Percentiles rank a stretch among this genome's conserved stretches.
These are phyloP conservation scores for Salticus scenicus DNA, from an alignment of 2,888 invertebrate genomes.

Conservation along the genomic window DNA sequence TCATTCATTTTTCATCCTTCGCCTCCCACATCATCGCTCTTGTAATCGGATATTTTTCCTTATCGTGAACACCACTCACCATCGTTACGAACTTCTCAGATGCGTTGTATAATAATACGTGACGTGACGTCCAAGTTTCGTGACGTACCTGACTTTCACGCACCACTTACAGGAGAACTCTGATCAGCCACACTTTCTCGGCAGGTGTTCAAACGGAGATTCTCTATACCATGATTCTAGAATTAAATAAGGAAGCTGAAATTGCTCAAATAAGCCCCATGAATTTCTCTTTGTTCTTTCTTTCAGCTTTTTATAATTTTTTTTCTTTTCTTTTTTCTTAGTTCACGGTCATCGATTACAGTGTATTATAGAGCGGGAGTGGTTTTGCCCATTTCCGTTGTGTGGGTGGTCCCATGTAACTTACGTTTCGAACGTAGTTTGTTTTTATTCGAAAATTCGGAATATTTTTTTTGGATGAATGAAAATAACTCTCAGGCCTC, in stretches of 20 bases:
- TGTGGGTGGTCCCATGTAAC: not conserved
- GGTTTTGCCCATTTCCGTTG: conserved; percentile 5
- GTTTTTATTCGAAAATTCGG: not conserved
- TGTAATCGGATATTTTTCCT: conserved; percentile 9
- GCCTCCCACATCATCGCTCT: not conserved
- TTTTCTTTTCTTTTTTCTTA: not conserved
- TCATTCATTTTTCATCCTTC: not conserved
- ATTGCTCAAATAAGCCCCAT: not conserved
- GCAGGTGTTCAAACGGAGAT: conserved; percentile 13
- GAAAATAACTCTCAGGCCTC: not conserved
- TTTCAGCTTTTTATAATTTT: not conserved
- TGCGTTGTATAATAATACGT: too few species aligned
- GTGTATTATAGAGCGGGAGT: not conserved
- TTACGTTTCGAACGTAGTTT: not conserved
- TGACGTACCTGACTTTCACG: conserved; percentile 42
- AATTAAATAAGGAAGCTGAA: conserved; percentile 45
- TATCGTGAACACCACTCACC: not conserved
- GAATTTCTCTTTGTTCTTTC: not conserved
- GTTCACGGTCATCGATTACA: not conserved
- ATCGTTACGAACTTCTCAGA: not conserved
- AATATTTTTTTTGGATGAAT: not conserved
- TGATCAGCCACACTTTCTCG: not conserved
- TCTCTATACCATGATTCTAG: conserved; percentile 32
- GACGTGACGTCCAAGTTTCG: conserved; percentile 49
- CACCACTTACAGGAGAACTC: not conserved